Conservation (phyloP, 2,113 vertebrate genomes). For the Paramormyrops kingsleyae region DNA sequence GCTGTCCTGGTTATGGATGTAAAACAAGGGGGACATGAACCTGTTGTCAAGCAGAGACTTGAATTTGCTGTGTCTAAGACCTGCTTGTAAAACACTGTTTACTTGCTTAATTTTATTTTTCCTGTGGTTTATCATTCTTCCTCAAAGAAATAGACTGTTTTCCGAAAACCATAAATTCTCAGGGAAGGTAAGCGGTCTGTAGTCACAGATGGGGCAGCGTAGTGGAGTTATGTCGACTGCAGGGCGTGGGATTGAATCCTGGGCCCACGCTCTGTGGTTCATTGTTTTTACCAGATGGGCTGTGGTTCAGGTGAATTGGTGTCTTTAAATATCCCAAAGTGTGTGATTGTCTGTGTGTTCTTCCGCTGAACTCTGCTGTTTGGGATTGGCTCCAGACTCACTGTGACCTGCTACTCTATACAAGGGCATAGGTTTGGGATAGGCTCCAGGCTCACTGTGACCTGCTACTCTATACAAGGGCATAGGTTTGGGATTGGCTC, state of each 20-base stretch:
- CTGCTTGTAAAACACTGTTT: not conserved
- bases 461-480: no score
- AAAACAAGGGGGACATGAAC: not conserved
- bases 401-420: not conserved
- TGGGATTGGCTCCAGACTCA: not conserved
- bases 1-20: not conserved
- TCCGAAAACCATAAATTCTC: not conserved
- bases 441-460: no score
- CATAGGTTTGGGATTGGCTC: no score
- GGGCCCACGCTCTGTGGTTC: not conserved
- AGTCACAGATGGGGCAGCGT: not conserved
- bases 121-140: not conserved
- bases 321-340: not conserved
- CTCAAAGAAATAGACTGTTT: not conserved
- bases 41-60: not conserved
- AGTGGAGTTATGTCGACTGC: not conserved
- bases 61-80: not conserved
- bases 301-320: not conserved
- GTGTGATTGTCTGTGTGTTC: not conserved
- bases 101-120: not conserved
- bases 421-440: not conserved
- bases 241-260: not conserved
- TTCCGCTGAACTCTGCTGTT: not conserved
- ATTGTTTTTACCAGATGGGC: not conserved
- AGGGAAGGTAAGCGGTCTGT: not conserved